phyloP scores from a whole-genome alignment of 2,113 vertebrate genomes.

The Tonatia bakeri region DNA sequence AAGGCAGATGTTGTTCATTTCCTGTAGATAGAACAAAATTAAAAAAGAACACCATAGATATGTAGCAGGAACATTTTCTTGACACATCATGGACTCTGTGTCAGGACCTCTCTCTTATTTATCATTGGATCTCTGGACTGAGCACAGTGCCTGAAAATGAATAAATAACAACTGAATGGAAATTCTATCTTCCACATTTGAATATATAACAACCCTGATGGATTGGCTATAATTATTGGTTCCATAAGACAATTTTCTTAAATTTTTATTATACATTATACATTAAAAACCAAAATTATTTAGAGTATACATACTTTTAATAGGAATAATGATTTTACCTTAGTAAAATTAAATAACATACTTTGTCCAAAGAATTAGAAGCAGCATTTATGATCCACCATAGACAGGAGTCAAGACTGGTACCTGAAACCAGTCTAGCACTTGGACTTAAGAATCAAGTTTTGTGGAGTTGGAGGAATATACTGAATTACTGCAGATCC shows the following conservation, averaged over 20 bases:
- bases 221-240: neutral
- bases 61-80: neutral
- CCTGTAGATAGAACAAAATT: neutral
- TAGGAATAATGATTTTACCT: neutral
- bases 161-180: neutral
- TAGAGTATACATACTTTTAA: neutral
- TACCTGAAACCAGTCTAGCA: neutral
- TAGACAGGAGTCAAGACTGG: neutral
- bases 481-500: neutral
- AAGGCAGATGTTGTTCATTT: neutral
- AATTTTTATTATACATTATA: neutral
- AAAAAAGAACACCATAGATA: neutral
- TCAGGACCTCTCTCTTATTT: neutral
- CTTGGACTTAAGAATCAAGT: neutral
- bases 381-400: neutral
- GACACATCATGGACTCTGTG: neutral
- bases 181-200: neutral
- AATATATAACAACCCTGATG: neutral
- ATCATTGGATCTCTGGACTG: neutral
- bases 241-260: neutral
- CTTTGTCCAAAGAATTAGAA: neutral
- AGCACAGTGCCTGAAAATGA: neutral
- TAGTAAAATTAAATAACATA: neutral
- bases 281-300: neutral
- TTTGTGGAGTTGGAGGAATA: neutral